phyloP scores from a whole-genome alignment of 2,113 vertebrate genomes.

The Gila orcuttii region DNA sequence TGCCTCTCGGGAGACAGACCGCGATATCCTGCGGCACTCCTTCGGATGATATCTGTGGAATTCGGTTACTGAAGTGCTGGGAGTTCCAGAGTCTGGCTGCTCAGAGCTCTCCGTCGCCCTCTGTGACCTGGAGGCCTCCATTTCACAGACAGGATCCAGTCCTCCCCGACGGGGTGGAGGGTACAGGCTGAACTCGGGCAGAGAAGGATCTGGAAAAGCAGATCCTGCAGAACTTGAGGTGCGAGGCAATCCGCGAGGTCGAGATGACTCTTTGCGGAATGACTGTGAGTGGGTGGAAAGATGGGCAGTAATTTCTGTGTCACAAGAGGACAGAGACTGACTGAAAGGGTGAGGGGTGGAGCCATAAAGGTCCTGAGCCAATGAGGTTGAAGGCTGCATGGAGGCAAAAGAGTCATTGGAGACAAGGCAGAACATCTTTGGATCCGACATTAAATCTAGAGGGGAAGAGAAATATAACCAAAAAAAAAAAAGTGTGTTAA shows the following conservation, averaged over 20 bases:
- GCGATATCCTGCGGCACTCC: conserved; percentile 75
- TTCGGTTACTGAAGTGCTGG: conserved; percentile 73
- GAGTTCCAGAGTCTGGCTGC: conserved; percentile 71
- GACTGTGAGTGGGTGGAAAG: conserved; percentile 89
- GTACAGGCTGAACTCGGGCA: conserved; percentile 90
- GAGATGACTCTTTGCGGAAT: conserved; percentile 91
- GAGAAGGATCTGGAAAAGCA: conserved; percentile 91
- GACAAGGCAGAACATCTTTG: conserved; percentile 94
- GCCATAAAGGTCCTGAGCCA: conserved; percentile 82
- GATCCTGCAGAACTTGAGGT: conserved; percentile 95
- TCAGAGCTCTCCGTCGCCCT: conserved; percentile 78
- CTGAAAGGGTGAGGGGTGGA: conserved; percentile 84
- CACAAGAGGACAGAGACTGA: conserved; percentile 85
- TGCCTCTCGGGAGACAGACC: conserved; percentile 72
- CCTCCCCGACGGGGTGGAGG: conserved; percentile 87
- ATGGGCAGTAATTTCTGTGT: conserved; percentile 85
- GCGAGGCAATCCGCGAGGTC: conserved; percentile 92
- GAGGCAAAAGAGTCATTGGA: conserved; percentile 97
- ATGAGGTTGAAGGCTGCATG: conserved; percentile 92
- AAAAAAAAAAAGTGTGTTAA: background rate
- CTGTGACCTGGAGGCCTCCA: conserved; percentile 86
- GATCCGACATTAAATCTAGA: conserved; percentile 89
- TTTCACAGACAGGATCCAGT: conserved; percentile 92
- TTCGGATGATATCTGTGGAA: conserved; percentile 64
- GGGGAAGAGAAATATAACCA: background rate